These are phyloP conservation scores for Allacma fusca DNA, from an alignment of 2,888 invertebrate species.

Conservation along the genomic window DNA sequence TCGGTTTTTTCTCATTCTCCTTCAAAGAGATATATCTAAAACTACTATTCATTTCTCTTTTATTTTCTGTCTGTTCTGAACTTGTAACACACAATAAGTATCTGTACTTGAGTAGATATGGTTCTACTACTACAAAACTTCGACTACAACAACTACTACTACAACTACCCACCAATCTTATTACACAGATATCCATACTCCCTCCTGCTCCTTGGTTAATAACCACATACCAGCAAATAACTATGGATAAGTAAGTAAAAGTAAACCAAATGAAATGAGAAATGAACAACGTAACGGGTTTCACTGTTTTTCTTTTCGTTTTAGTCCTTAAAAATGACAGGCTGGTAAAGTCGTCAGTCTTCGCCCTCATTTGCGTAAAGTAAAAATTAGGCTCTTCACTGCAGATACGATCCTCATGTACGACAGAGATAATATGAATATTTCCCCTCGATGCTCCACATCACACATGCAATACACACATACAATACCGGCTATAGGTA, in stretches of 20 bases:
- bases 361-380: slow-evolving; percentile 45
- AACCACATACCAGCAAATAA: slow-evolving; percentile 8
- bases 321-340: slow-evolving; percentile 45
- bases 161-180: too few relatives aligned
- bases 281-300: slow-evolving; percentile 38
- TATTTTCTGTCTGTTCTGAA: neutral
- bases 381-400: slow-evolving; percentile 40
- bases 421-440: slow-evolving; percentile 25
- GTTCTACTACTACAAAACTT: too few relatives aligned
- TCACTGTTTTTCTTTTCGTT: slow-evolving; percentile 42
- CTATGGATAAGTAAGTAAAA: slow-evolving; percentile 9
- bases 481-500: neutral
- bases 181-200: too few relatives aligned
- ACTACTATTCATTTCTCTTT: slow-evolving; percentile 2
- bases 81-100: too few relatives aligned
- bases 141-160: too few relatives aligned
- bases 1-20: slow-evolving; percentile 48
- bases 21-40: neutral
- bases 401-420: slow-evolving; percentile 26
- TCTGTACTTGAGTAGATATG: too few relatives aligned
- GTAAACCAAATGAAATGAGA: slow-evolving; percentile 35
- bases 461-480: neutral
- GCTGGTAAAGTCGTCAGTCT: slow-evolving; percentile 44
- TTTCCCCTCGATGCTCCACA: neutral
- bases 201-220: slow-evolving; percentile 12